These are phyloP conservation scores for Diplolepis rosae DNA, from an alignment of 2,888 invertebrate species.

Conservation along the genomic window DNA sequence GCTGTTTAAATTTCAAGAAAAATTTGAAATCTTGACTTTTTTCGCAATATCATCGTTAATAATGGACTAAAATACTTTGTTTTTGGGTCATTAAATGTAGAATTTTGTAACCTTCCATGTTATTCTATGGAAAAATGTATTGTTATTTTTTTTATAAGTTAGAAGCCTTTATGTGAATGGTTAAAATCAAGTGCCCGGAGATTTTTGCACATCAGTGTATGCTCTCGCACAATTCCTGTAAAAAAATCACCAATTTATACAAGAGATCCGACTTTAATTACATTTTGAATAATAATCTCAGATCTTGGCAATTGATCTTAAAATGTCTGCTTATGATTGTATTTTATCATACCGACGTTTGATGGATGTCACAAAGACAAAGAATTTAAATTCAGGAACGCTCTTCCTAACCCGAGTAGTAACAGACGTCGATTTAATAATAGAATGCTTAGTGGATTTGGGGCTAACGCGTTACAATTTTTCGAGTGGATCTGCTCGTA, in stretches of 20 bases:
- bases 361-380: conserved; percentile 1
- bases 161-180: no score
- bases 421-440: conserved; percentile 70
- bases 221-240: no score
- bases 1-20: no score
- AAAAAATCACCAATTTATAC: not conserved
- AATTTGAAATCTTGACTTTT: no score
- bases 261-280: not conserved
- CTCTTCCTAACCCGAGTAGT: conserved; percentile 5
- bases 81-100: no score
- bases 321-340: not conserved
- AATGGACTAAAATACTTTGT: no score
- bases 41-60: no score
- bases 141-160: no score
- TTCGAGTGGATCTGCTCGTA: conserved; percentile 52
- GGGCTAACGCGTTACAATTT: conserved; percentile 71
- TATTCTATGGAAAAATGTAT: no score
- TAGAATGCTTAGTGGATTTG: conserved; percentile 71
- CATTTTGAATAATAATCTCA: not conserved
- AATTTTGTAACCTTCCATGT: no score
- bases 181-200: no score
- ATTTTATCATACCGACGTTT: conserved; percentile 1
- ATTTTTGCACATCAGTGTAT: no score
- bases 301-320: not conserved
- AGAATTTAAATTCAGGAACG: conserved; percentile 11